Evolutionary conservation across 2,113 vertebrate species (phyloP).

Genomic region (Alces alces): DNA sequence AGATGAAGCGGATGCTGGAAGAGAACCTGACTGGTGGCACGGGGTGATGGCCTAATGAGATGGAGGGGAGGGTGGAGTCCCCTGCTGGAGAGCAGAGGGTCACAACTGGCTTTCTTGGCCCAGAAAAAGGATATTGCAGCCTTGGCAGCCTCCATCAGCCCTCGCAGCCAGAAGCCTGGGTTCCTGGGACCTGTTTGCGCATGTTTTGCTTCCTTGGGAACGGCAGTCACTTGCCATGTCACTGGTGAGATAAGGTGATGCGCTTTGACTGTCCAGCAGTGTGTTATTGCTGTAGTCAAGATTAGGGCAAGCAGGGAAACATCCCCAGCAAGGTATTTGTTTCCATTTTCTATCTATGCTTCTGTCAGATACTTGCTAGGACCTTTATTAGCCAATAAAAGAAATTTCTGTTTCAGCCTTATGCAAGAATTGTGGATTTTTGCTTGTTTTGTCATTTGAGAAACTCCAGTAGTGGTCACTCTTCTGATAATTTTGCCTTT

Average conservation of each 20-base stretch:
- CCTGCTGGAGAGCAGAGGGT: slow-evolving; percentile 41
- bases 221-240: slow-evolving; percentile 39
- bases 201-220: slow-evolving; percentile 75
- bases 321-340: slow-evolving; percentile 46
- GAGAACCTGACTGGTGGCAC: neutral
- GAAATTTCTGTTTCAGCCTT: slow-evolving; percentile 72
- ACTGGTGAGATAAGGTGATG: slow-evolving; percentile 54
- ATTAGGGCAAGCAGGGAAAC: slow-evolving; percentile 63
- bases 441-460: neutral
- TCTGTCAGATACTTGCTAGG: slow-evolving; percentile 72
- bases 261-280: slow-evolving; percentile 66
- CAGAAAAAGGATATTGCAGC: slow-evolving; percentile 39
- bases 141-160: neutral
- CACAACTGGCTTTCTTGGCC: slow-evolving; percentile 47
- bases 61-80: neutral
- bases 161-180: slow-evolving; percentile 40
- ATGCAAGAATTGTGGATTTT: slow-evolving; percentile 1
- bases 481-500: slow-evolving; percentile 59
- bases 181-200: slow-evolving; percentile 73
- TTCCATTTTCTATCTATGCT: slow-evolving; percentile 73
- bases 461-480: slow-evolving; percentile 44
- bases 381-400: slow-evolving; percentile 77
- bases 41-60: neutral
- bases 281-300: slow-evolving; percentile 57
- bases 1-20: neutral